phyloP scores from a whole-genome alignment of 2,888 invertebrate genomes.

The Scaptodrosophila latifasciaeformis region DNA sequence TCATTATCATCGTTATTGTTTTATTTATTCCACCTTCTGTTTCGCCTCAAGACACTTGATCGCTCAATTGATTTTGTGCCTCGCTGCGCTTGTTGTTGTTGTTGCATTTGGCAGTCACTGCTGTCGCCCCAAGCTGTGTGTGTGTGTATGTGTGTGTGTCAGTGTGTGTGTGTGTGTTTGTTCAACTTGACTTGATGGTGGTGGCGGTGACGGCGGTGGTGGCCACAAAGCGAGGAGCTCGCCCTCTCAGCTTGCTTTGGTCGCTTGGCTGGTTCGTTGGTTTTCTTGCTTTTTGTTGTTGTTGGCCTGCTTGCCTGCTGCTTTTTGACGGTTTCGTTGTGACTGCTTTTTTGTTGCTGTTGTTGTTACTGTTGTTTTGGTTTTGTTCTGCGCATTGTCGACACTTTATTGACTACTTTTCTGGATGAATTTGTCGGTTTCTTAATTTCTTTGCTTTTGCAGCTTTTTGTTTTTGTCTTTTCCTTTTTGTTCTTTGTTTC shows the following conservation, averaged over 20 bases:
- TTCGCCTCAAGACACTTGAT: slow-evolving; percentile 74
- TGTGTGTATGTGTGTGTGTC: no score
- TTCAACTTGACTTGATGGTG: slow-evolving; percentile 23
- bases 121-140: slow-evolving; percentile 11
- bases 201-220: background rate
- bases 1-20: slow-evolving; percentile 74
- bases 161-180: background rate
- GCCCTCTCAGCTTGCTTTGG: slow-evolving; percentile 13
- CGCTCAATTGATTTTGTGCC: slow-evolving; percentile 72
- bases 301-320: slow-evolving; percentile 50
- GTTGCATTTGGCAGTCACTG: slow-evolving; percentile 7
- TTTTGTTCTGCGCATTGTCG: slow-evolving; percentile 63
- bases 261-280: slow-evolving; percentile 27
- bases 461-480: slow-evolving; percentile 15
- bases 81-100: slow-evolving; percentile 5
- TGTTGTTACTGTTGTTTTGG: slow-evolving; percentile 30
- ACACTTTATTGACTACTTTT: slow-evolving; percentile 72
- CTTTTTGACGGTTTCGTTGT: slow-evolving; percentile 64
- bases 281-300: slow-evolving; percentile 20
- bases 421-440: slow-evolving; percentile 71
- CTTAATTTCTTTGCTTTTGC: slow-evolving; percentile 63
- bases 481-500: slow-evolving; percentile 4
- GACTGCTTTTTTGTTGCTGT: slow-evolving; percentile 28
- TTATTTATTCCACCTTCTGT: slow-evolving; percentile 75
- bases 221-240: background rate